These are phyloP conservation scores for Octodonta nipae DNA, from an alignment of 2,888 invertebrate species.

Conservation along the genomic window DNA sequence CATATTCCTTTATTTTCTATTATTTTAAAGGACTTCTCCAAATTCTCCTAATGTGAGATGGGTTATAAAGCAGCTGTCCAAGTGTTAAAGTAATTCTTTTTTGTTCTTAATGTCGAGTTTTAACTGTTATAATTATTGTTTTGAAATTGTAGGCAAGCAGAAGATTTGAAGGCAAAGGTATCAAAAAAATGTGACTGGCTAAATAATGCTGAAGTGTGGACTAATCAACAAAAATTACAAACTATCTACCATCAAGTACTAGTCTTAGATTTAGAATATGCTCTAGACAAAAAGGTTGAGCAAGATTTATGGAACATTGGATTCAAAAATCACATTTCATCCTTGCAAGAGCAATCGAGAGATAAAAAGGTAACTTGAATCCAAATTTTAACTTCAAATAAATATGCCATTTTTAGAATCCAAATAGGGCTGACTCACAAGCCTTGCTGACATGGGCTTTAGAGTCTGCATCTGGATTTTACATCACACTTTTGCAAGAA, in stretches of 20 bases:
- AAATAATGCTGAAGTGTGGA: slow-evolving; percentile 32
- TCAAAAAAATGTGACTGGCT: slow-evolving; percentile 43
- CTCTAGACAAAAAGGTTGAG: slow-evolving; percentile 76
- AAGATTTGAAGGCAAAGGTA: slow-evolving; percentile 57
- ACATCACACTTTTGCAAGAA: slow-evolving; percentile 66
- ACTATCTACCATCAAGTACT: slow-evolving; percentile 55
- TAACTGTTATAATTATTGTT: slow-evolving; percentile 4
- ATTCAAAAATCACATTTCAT: slow-evolving; percentile 75
- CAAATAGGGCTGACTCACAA: slow-evolving; percentile 60
- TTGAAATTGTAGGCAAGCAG: slow-evolving; percentile 49
- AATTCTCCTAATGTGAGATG: too few species aligned
- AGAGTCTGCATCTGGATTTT: slow-evolving; percentile 76
- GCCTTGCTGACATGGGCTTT: slow-evolving; percentile 67
- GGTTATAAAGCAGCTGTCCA: slow-evolving; percentile 63
- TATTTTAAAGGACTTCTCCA: slow-evolving; percentile 2
- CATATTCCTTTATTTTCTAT: too few species aligned
- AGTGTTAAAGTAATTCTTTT: slow-evolving; percentile 62
- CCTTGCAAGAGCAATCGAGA: slow-evolving; percentile 60
- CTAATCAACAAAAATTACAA: slow-evolving; percentile 42
- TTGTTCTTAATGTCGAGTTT: slow-evolving; percentile 21
- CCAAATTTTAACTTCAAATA: too few species aligned
- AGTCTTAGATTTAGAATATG: slow-evolving; percentile 70
- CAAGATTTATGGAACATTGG: slow-evolving; percentile 81
- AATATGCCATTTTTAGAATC: slow-evolving; percentile 42
- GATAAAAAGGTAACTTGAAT: slow-evolving; percentile 70